Conservation (phyloP, 2,113 vertebrate genomes). For the Petroica traversi region DNA sequence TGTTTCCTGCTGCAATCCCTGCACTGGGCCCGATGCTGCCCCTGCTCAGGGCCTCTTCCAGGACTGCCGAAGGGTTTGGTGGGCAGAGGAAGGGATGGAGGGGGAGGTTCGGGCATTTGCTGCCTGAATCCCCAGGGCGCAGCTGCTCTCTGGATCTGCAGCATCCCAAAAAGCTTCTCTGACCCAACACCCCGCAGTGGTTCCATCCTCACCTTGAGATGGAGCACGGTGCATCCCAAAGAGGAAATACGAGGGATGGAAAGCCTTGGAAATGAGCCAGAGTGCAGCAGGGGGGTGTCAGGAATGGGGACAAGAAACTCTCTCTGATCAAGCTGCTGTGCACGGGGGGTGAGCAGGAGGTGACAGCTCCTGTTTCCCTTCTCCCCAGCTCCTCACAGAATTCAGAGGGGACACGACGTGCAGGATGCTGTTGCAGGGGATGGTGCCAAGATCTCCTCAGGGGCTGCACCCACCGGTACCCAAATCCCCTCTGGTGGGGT, state of each 20-base stretch:
- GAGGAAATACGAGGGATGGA: fast-evolving
- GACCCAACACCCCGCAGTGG: fast-evolving
- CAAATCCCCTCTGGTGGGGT: neutral
- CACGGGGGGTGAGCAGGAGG: neutral
- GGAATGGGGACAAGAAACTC: fast-evolving
- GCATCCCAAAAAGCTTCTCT: neutral
- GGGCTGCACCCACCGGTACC: neutral
- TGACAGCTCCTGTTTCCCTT: fast-evolving
- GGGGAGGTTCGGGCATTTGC: neutral
- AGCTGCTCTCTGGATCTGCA: neutral
- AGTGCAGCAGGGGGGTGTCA: neutral
- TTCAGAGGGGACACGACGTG: fast-evolving
- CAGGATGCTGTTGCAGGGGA: neutral
- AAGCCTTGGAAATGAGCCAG: neutral
- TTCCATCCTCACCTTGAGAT: neutral
- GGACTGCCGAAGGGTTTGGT: neutral
- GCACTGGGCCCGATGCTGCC: fast-evolving
- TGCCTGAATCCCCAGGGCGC: neutral
- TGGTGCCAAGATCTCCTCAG: fast-evolving
- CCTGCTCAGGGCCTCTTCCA: neutral
- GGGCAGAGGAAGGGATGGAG: neutral
- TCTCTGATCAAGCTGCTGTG: neutral
- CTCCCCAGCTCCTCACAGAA: too few species aligned
- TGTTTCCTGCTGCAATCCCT: fast-evolving
- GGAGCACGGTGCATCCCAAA: fast-evolving